Evolutionary conservation across 2,797 vertebrate species (phyloP).

Genomic region (Rousettus madagascariensis): DNA sequence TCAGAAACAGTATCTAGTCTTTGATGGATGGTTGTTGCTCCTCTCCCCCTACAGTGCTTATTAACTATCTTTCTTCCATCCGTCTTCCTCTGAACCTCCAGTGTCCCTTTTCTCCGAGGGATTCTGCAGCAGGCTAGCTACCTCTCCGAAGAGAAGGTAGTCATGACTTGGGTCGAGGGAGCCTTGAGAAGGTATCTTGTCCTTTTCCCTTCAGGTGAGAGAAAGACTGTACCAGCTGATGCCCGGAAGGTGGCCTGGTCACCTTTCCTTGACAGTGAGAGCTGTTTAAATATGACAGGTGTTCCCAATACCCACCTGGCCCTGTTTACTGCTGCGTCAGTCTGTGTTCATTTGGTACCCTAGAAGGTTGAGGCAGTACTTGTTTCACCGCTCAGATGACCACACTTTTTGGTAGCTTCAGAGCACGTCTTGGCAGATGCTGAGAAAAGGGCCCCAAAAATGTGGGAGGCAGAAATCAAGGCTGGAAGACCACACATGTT

Average conservation of each 20-base stretch:
- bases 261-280: background rate
- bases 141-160: background rate
- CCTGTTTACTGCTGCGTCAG: background rate
- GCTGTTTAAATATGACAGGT: background rate
- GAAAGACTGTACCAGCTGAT: background rate
- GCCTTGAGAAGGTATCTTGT: background rate
- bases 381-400: background rate
- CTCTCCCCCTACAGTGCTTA: accelerated
- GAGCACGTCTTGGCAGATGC: background rate
- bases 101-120: background rate
- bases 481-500: background rate
- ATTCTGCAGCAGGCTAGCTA: background rate
- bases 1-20: slow-evolving; percentile 2
- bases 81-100: background rate
- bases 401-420: background rate
- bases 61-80: background rate
- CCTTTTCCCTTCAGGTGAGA: background rate
- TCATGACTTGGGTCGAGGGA: background rate
- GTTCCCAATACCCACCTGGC: background rate
- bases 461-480: background rate
- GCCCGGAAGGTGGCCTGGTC: background rate
- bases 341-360: background rate
- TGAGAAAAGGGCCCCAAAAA: background rate
- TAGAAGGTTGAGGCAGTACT: background rate
- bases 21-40: background rate